Percentiles rank a stretch among this genome's conserved stretches.
Conservation (phyloP, 2,888 invertebrate genomes). For the Athripsodes cinereus region DNA sequence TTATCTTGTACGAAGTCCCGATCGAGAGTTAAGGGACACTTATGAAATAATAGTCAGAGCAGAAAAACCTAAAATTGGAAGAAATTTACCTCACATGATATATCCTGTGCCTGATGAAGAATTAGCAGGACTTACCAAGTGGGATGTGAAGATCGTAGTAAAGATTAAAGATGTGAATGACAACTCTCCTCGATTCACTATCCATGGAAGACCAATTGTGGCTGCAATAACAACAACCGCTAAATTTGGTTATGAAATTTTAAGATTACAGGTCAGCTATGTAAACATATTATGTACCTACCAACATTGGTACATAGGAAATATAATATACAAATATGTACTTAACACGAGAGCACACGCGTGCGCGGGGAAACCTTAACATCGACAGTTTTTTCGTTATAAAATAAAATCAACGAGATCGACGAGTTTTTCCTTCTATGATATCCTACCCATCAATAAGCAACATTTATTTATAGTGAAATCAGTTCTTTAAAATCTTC, state of each 20-base stretch:
- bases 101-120: constrained; percentile 71
- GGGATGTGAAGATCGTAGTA: constrained; percentile 75
- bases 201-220: constrained; percentile 70
- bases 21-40: constrained; percentile 62
- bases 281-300: too few species aligned
- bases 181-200: constrained; percentile 71
- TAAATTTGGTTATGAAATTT: constrained; percentile 74
- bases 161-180: constrained; percentile 77
- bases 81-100: constrained; percentile 67
- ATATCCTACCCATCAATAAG: too few species aligned
- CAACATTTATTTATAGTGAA: too few species aligned
- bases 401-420: too few species aligned
- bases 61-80: constrained; percentile 53
- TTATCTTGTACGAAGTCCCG: constrained; percentile 66
- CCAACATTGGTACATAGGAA: too few species aligned
- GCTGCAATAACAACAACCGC: constrained; percentile 78
- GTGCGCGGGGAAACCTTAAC: too few species aligned
- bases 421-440: too few species aligned
- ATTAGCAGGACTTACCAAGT: constrained; percentile 63
- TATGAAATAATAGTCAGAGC: constrained; percentile 55
- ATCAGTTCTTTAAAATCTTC: too few species aligned
- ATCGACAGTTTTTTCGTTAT: too few species aligned
- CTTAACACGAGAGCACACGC: too few species aligned
- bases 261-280: constrained; percentile 60
- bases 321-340: too few species aligned